Conservation (phyloP, 2,113 vertebrate genomes). For the Octodon degus region DNA sequence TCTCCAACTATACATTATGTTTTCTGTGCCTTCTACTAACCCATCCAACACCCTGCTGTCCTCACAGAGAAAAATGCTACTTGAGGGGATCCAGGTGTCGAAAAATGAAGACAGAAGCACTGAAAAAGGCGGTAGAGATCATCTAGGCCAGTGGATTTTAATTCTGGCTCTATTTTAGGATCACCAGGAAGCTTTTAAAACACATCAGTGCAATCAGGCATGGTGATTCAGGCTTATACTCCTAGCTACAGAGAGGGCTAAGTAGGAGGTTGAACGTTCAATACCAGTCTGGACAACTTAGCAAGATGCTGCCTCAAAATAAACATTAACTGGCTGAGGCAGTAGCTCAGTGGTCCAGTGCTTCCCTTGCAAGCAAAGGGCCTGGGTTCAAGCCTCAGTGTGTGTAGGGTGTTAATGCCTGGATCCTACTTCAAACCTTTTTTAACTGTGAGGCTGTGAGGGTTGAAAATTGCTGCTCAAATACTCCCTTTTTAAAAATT, state of each 20-base stretch:
- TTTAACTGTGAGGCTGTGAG: not conserved
- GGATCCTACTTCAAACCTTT: not conserved
- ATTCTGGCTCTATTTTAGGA: not conserved
- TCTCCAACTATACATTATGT: not conserved
- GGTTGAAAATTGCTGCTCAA: not conserved
- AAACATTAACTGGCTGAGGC: not conserved
- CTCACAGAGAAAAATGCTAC: not conserved
- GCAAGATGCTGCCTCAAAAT: not conserved
- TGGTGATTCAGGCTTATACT: not conserved
- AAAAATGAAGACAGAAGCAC: constrained; percentile 22
- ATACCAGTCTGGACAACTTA: not conserved
- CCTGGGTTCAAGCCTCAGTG: not conserved
- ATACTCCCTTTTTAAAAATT: not conserved
- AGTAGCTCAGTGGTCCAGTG: not conserved
- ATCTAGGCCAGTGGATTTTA: not conserved
- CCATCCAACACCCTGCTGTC: not conserved
- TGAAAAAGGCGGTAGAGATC: not conserved
- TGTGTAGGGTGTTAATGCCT: not conserved
- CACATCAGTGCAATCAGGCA: not conserved
- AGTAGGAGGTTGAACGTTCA: not conserved
- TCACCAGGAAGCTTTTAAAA: not conserved
- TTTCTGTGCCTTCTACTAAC: not conserved
- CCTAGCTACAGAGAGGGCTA: not conserved
- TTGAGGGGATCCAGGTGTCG: not conserved
- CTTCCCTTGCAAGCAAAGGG: not conserved